Evolutionary conservation across 2,113 vertebrate species (phyloP).

Genomic region (Myotis lucifugus): DNA sequence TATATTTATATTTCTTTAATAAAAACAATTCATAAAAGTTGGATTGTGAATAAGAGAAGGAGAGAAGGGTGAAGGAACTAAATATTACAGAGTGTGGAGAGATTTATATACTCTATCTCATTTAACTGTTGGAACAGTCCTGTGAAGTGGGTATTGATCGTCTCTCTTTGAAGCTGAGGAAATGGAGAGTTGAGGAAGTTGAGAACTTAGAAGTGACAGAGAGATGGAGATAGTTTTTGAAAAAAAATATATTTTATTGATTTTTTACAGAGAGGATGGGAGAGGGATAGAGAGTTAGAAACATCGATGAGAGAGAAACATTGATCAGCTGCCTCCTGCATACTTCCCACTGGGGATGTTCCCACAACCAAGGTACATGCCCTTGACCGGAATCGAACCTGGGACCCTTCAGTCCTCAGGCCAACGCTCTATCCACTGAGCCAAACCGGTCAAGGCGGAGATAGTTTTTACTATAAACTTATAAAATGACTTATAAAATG

Average conservation of each 20-base stretch:
- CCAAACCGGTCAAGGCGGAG: too few species aligned
- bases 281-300: too few species aligned
- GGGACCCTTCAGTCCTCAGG: too few species aligned
- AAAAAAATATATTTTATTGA: too few species aligned
- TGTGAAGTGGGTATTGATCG: not conserved
- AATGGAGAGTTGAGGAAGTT: not conserved
- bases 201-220: not conserved
- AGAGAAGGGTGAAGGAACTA: not conserved
- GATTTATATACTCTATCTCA: not conserved
- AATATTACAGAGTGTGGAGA: not conserved
- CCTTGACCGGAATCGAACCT: too few species aligned
- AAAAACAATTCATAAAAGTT: constrained; percentile 31
- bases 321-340: too few species aligned
- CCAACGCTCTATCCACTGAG: too few species aligned
- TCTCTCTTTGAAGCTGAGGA: not conserved
- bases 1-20: constrained; percentile 2
- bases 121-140: not conserved
- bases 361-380: too few species aligned
- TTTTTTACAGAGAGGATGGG: too few species aligned
- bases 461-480: too few species aligned
- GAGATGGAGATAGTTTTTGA: not conserved
- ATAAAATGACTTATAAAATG: not conserved
- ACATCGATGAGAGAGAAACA: too few species aligned
- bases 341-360: too few species aligned
- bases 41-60: not conserved